Evolutionary conservation across 2,113 vertebrate species (phyloP), one percentile per base, ranked within the genome.

Genomic region (Pluvialis apricaria): DNA sequence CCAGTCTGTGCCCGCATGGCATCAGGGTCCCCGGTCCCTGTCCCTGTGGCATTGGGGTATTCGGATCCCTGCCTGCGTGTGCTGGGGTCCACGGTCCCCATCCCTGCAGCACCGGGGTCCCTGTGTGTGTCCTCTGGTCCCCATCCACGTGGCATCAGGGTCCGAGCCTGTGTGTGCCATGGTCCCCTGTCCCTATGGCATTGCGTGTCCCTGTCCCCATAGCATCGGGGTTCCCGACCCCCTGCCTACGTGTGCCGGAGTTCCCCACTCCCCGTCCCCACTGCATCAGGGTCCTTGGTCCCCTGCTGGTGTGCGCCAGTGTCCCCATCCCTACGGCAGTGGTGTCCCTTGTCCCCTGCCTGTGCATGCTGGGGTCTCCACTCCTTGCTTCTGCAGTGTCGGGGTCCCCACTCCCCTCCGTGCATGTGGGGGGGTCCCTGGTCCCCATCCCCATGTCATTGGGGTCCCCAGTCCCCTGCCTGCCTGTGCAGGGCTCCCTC

Each of bases 61-160:
- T 2, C 2, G 1, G 5, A 17, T 8, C 19, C 13, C 13, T 24
- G 9, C 15, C 26, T n/a, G 44, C 34, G 9, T 42, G 29, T 64
- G 6, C 10, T 32, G 15, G n/a, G n/a, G n/a, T n/a, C n/a, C n/a
- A n/a, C n/a, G n/a, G n/a, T n/a, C n/a, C n/a, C n/a, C n/a, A n/a
- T n/a, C n/a, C 19, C 18, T 47, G 45, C 45, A 47, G 45, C 45
- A 47, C 45, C 19, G 9, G 45, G 19, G 47, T 47, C 20, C 47
- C 20, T 47, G 9, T 36, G n/a, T 17, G 3, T 15, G 19, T 52
- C 55, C 25, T 15, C 62, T 2, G 2, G 2, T 66, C 34, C 36
- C 57, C 25, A 1, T 84, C 5, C 26, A 29, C 0, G 0, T 26
- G 24, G 20, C 18, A 6, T 1, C 13, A 13, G 66, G 20, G 2